Conservation (phyloP, 2,888 invertebrate genomes). For the Adela reaumurella region DNA sequence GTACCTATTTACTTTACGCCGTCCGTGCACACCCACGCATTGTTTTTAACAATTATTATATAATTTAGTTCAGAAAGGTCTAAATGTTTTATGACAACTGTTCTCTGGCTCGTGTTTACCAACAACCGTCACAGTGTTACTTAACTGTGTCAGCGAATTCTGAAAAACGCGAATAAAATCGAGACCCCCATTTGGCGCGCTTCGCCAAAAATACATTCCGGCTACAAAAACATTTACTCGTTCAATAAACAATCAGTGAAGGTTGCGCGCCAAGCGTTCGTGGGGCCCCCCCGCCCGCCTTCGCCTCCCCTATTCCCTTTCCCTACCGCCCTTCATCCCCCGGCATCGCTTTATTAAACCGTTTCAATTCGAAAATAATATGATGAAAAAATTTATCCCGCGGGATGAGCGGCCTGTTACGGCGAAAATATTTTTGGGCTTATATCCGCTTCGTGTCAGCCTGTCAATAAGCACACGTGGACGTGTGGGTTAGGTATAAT, state of each 20-base stretch:
- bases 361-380: neutral
- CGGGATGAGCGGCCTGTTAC: neutral
- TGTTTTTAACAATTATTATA: too few species aligned
- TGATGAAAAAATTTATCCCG: neutral
- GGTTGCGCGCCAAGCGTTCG: neutral
- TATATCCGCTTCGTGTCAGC: too few species aligned
- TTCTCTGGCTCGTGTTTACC: too few species aligned
- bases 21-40: too few species aligned
- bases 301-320: neutral
- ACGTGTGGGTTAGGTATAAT: too few species aligned
- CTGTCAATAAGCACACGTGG: too few species aligned
- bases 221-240: neutral
- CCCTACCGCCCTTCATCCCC: neutral
- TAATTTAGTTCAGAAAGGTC: too few species aligned
- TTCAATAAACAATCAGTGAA: neutral
- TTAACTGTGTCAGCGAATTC: too few species aligned
- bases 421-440: neutral
- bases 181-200: neutral
- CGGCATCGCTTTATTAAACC: neutral
- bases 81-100: too few species aligned
- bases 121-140: too few species aligned
- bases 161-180: neutral
- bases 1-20: too few species aligned
- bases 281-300: neutral
- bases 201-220: neutral